phyloP scores from a whole-genome alignment of 1,140 invertebrate species.

The Pseudomyrmex dendroicus region DNA sequence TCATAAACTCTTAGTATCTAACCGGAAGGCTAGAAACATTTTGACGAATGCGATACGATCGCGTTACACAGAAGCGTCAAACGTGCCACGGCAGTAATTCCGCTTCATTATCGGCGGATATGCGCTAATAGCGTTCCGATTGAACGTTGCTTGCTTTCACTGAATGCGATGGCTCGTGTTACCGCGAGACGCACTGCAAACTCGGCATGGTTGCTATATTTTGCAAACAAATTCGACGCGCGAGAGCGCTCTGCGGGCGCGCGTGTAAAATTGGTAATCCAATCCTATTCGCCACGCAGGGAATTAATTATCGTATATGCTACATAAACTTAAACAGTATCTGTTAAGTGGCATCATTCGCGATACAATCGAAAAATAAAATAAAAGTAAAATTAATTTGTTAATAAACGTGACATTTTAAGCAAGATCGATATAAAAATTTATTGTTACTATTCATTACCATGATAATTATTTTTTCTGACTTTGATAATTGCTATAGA shows the following conservation, averaged over 20 bases:
- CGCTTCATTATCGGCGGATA: conserved; percentile 55
- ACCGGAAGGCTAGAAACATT: conserved; percentile 5
- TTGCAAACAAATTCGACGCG: conserved; percentile 63
- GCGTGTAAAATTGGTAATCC: conserved; percentile 58
- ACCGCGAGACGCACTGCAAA: conserved; percentile 23
- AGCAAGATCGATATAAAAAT: background rate
- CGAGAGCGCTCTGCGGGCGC: conserved; percentile 17
- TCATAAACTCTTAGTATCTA: conserved; percentile 16
- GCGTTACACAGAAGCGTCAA: conserved; percentile 45
- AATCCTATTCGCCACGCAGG: conserved; percentile 37
- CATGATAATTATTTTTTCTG: background rate
- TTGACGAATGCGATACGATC: conserved; percentile 25
- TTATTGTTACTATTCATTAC: background rate
- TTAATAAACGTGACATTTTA: background rate
- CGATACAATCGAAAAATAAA: background rate
- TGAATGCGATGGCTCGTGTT: conserved; percentile 56
- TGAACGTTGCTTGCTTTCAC: conserved; percentile 56
- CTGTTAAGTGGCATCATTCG: background rate
- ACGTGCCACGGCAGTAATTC: conserved; percentile 44
- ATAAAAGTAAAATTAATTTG: background rate
- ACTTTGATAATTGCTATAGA: background rate
- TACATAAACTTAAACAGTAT: background rate
- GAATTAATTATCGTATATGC: conserved; percentile 36
- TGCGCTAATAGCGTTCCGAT: conserved; percentile 52
- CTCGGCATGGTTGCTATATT: conserved; percentile 56